phyloP scores from a whole-genome alignment of 2,797 vertebrate species.

The Salarias fasciatus region DNA sequence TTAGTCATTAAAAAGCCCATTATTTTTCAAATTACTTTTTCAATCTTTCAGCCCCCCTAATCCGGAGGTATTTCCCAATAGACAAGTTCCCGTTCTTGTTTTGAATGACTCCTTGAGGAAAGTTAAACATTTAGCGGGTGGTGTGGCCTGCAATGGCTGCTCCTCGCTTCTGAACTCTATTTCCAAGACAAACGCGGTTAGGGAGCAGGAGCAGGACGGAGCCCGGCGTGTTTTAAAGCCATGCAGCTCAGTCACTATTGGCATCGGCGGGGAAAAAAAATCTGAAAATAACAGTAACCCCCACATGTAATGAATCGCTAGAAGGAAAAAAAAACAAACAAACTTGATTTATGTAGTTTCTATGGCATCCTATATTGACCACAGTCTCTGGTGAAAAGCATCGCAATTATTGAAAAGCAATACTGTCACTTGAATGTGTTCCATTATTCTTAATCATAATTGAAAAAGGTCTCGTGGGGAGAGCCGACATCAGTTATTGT shows the following conservation, averaged over 20 bases:
- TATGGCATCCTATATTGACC: slow-evolving; percentile 35
- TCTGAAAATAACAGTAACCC: slow-evolving; percentile 21
- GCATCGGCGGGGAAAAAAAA: slow-evolving; percentile 16
- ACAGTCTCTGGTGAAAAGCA: slow-evolving; percentile 37
- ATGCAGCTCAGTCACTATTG: slow-evolving; percentile 33
- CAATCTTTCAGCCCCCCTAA: slow-evolving; percentile 90
- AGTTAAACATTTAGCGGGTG: slow-evolving; percentile 83
- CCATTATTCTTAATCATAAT: slow-evolving; percentile 56
- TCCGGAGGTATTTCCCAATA: slow-evolving; percentile 88
- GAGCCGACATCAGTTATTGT: slow-evolving; percentile 37
- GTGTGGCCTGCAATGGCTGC: slow-evolving; percentile 74
- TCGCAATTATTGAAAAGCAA: slow-evolving; percentile 60
- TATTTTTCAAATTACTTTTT: slow-evolving; percentile 94
- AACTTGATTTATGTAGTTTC: slow-evolving; percentile 28
- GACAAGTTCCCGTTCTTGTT: slow-evolving; percentile 83
- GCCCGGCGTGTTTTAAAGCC: slow-evolving; percentile 47
- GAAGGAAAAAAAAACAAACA: background rate
- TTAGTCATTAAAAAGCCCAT: slow-evolving; percentile 93
- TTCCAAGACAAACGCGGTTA: slow-evolving; percentile 69
- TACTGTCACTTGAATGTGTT: slow-evolving; percentile 46
- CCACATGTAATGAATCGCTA: slow-evolving; percentile 7
- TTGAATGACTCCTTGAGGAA: slow-evolving; percentile 87
- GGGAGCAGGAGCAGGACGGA: slow-evolving; percentile 49
- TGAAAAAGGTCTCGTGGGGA: slow-evolving; percentile 52
- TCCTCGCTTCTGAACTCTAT: slow-evolving; percentile 67